A percentile compares a stretch with the other conserved stretches of the same genome.
These are phyloP conservation scores for Dipodomys stephensi DNA, from an alignment of 2,113 vertebrate genomes.

Conservation along the genomic window DNA sequence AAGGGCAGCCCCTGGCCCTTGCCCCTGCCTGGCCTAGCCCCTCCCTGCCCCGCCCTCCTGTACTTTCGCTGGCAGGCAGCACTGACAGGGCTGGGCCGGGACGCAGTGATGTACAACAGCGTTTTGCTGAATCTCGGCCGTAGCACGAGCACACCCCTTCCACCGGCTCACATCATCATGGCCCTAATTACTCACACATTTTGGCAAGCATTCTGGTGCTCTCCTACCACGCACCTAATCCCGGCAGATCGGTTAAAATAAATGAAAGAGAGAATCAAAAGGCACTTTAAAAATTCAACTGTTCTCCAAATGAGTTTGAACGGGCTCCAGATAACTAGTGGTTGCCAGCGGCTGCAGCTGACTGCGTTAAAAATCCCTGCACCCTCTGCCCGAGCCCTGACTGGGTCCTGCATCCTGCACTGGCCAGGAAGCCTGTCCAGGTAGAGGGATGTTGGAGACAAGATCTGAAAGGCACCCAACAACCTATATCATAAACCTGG, in stretches of 20 bases:
- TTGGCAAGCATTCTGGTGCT: slow-evolving; percentile 94
- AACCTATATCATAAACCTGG: slow-evolving; percentile 38
- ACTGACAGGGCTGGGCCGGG: slow-evolving; percentile 85
- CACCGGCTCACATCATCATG: slow-evolving; percentile 92
- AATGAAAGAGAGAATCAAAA: slow-evolving; percentile 98
- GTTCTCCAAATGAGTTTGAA: slow-evolving; percentile 96
- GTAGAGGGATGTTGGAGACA: not conserved
- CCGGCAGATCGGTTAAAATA: slow-evolving; percentile 98
- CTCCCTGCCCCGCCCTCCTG: slow-evolving; percentile 25
- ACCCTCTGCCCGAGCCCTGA: slow-evolving; percentile 75
- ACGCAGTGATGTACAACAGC: slow-evolving; percentile 92
- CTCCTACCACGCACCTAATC: slow-evolving; percentile 96
- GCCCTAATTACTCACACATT: slow-evolving; percentile 98
- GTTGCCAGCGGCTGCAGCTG: slow-evolving; percentile 88
- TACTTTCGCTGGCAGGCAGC: slow-evolving; percentile 62
- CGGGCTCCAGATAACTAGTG: slow-evolving; percentile 91
- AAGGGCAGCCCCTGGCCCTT: fast-evolving
- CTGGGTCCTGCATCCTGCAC: not conserved
- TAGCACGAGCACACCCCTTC: slow-evolving; percentile 94
- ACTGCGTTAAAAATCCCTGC: slow-evolving; percentile 86
- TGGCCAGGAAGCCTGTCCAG: not conserved
- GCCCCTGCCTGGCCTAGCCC: not conserved
- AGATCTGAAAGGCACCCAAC: slow-evolving; percentile 47
- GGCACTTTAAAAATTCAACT: slow-evolving; percentile 92
- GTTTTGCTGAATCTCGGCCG: slow-evolving; percentile 96